These are phyloP conservation scores for Tridacna crocea DNA, from an alignment of 2,888 invertebrate genomes.

Conservation along the genomic window DNA sequence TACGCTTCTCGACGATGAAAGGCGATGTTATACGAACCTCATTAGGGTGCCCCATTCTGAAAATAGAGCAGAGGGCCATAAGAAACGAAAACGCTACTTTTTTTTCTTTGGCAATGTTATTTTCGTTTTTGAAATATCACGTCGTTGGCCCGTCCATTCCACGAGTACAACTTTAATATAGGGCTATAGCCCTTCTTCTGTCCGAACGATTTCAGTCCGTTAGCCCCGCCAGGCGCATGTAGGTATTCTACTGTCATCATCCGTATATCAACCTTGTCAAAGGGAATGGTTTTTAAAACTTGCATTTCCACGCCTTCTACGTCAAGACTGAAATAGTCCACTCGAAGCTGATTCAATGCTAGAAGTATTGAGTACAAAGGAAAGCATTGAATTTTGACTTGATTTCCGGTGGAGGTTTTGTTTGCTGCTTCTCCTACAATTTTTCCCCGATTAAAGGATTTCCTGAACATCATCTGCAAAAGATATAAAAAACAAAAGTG, in stretches of 20 bases:
- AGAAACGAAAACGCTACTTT: too few relatives aligned
- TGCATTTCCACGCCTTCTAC: conserved; percentile 86
- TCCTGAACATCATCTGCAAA: conserved; percentile 35
- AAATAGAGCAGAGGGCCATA: too few relatives aligned
- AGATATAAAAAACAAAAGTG: background rate
- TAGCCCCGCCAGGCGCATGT: conserved; percentile 29
- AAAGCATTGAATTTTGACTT: conserved; percentile 89
- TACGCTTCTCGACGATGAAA: too few relatives aligned
- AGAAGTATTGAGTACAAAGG: conserved; percentile 92
- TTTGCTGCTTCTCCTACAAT: background rate
- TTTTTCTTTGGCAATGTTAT: too few relatives aligned
- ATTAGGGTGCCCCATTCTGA: too few relatives aligned
- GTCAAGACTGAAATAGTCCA: conserved; percentile 90
- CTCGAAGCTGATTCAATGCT: conserved; percentile 89
- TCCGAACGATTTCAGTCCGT: background rate
- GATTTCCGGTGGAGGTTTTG: background rate
- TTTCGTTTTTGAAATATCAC: conserved; percentile 19
- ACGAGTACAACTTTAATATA: conserved; percentile 19
- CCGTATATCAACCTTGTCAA: conserved; percentile 85
- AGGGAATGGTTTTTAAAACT: conserved; percentile 87
- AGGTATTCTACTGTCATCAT: conserved; percentile 70
- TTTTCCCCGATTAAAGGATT: conserved; percentile 30
- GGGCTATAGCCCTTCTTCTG: conserved; percentile 12
- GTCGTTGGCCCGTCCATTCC: conserved; percentile 23
- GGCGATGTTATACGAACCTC: too few relatives aligned